Percentiles rank a stretch among this genome's conserved stretches.
Conservation (phyloP, 1,140 invertebrate species). For the Cephus cinctus region DNA sequence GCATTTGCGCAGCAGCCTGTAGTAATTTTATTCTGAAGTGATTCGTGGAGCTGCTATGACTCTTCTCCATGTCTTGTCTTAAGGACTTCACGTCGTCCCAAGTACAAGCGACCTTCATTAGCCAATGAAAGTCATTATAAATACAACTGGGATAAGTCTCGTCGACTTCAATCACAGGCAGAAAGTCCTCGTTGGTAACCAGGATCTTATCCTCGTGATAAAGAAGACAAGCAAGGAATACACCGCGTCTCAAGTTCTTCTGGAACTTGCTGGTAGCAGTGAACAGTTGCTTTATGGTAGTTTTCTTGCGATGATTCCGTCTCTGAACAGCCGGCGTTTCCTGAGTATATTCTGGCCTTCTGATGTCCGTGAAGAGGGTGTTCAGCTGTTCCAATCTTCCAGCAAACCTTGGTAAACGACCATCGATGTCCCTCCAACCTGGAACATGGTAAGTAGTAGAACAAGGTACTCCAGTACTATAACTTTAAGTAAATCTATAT, state of each 20-base stretch:
- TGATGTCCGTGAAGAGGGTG: conserved; percentile 71
- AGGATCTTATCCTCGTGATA: conserved; percentile 94
- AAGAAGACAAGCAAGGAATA: conserved; percentile 88
- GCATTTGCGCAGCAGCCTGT: conserved; percentile 89
- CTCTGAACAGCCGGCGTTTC: conserved; percentile 61
- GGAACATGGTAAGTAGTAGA: too few species aligned
- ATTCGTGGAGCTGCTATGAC: conserved; percentile 79
- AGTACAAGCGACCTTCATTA: conserved; percentile 94
- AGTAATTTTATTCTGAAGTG: conserved; percentile 91
- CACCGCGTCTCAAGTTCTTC: conserved; percentile 86
- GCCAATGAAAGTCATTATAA: conserved; percentile 93
- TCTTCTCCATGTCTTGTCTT: conserved; percentile 90
- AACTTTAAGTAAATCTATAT: conserved; percentile 9
- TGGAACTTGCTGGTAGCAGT: conserved; percentile 93
- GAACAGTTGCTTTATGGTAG: conserved; percentile 92
- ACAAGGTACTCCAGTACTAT: too few species aligned
- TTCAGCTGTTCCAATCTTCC: conserved; percentile 73
- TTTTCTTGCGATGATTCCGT: conserved; percentile 72
- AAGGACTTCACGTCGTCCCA: conserved; percentile 95
- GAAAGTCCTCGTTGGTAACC: conserved; percentile 93
- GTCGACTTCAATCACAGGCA: conserved; percentile 95
- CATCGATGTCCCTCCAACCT: conserved; percentile 81
- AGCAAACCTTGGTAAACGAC: conserved; percentile 65
- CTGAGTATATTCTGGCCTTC: conserved; percentile 62
- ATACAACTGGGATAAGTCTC: conserved; percentile 91